Evolutionary conservation across 2,888 invertebrate species (phyloP).

Genomic region (Morpho helenor): DNA sequence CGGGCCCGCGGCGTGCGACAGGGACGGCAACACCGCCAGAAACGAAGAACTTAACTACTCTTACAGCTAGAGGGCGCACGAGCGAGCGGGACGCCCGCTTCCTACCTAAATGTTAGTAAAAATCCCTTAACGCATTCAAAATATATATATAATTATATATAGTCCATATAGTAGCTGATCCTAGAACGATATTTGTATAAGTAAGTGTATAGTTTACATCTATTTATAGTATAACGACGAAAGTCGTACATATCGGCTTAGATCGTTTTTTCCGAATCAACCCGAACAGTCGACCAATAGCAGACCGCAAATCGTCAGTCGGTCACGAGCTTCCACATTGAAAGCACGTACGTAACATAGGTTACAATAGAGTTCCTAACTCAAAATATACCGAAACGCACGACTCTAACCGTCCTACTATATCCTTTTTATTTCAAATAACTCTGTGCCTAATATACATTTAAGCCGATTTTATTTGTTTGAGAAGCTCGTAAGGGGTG

Average conservation of each 20-base stretch:
- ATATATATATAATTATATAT: conserved; percentile 70
- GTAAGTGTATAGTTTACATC: conserved; percentile 63
- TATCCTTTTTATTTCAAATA: conserved; percentile 53
- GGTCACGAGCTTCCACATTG: no score
- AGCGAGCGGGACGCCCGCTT: conserved; percentile 60
- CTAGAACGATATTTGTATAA: conserved; percentile 65
- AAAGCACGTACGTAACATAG: no score
- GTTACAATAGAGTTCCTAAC: no score
- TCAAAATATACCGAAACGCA: no score
- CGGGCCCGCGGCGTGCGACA: conserved; percentile 35
- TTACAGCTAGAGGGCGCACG: conserved; percentile 22
- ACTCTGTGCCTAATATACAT: conserved; percentile 76
- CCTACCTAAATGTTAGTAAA: conserved; percentile 75
- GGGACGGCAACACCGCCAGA: conserved; percentile 34
- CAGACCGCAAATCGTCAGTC: no score
- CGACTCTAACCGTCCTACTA: conserved; percentile 47
- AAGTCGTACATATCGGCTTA: no score
- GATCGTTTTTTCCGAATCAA: no score
- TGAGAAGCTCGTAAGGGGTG: conserved; percentile 69
- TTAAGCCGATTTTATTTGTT: conserved; percentile 62
- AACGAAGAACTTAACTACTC: conserved; percentile 35
- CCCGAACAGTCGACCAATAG: no score
- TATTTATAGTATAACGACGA: no score
- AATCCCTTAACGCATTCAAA: conserved; percentile 77
- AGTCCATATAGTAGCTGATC: conserved; percentile 61